Evolutionary conservation across 2,113 vertebrate genomes (phyloP), one percentile per base, ranked within the genome.

Genomic region (Melanostigma gelatinosum): DNA sequence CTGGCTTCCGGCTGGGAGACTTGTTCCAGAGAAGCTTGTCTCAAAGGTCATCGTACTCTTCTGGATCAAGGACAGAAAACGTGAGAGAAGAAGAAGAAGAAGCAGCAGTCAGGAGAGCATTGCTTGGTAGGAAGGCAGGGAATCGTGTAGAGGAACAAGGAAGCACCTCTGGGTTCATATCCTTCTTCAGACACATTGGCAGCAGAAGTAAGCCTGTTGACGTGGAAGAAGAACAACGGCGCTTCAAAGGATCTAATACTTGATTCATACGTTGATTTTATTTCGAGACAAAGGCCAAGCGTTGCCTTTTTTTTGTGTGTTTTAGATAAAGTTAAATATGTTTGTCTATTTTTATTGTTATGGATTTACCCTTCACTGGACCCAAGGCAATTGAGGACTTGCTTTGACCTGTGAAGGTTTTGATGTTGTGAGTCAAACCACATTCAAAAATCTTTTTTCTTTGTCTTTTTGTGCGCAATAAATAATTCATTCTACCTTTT

Each of bases 141-240:
- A 75, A 54, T 29, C 70, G 24, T 0, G n/a, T 32, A 3, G 91
- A 92, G 6, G 84, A 83, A 4, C 88, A 80, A 36, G 76, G 29
- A 46, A 80, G 58, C 67, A 1, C 75, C 3, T 94, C 93, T 0
- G 85, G 91, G 40, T 77, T 96, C 4, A 88, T 90, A 9, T 94
- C 92, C 66, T 95, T 96, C 77, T 93, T 95, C 71, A 92, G 81
- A 58, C 92, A 93, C 46, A 91, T 95, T 6, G 94, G 94, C 74
- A 91, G 91, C 42, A 87, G 77, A 80, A 89, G 52, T 50, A 87
- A 88, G 48, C 60, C 85, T 0, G 60, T 57, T 4, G 89, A 91
- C 12, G 36, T 80, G 36, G 91, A 93, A 7, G 91, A 93, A 7
- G 86, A 89, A 36, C 57, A 72, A 36, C 72, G 0, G 0, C 34